Conservation (phyloP, 2,113 vertebrate species). For the Takifugu flavidus region DNA sequence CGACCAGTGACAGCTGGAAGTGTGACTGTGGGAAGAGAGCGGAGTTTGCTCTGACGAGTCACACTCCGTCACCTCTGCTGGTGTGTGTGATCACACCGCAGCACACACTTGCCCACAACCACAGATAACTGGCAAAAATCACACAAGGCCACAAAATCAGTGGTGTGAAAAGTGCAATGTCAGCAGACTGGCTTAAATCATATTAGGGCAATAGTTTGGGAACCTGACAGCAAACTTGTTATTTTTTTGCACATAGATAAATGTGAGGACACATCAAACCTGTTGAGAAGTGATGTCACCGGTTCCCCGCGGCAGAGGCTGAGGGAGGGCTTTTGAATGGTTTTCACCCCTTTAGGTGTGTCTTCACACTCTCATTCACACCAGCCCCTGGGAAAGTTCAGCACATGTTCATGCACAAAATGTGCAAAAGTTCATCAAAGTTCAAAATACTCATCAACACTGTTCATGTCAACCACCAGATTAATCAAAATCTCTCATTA, state of each 20-base stretch:
- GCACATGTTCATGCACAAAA: constrained; percentile 1
- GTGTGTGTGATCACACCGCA: constrained; percentile 54
- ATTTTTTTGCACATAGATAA: too few relatives aligned
- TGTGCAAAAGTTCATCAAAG: constrained; percentile 25
- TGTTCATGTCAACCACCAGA: too few relatives aligned
- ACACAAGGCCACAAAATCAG: neutral
- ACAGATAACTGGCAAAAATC: neutral
- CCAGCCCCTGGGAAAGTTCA: constrained; percentile 34
- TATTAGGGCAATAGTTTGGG: too few relatives aligned
- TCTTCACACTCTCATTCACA: constrained; percentile 32
- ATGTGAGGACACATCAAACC: too few relatives aligned
- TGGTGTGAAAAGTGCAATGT: neutral
- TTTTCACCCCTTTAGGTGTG: constrained; percentile 24
- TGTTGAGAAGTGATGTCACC: too few relatives aligned
- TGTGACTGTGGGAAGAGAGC: constrained; percentile 53
- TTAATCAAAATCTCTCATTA: too few relatives aligned
- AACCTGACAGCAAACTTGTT: too few relatives aligned
- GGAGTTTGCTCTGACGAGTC: constrained; percentile 13
- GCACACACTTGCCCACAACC: neutral
- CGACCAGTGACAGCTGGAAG: constrained; percentile 8
- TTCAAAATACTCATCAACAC: neutral
- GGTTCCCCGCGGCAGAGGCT: neutral
- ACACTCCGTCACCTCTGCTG: constrained; percentile 50
- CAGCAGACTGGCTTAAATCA: too few relatives aligned
- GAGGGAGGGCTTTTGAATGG: neutral